Base-by-base conservation (phyloP, 2,888 invertebrate genomes). In the Perizoma flavofasciatum region DNA sequence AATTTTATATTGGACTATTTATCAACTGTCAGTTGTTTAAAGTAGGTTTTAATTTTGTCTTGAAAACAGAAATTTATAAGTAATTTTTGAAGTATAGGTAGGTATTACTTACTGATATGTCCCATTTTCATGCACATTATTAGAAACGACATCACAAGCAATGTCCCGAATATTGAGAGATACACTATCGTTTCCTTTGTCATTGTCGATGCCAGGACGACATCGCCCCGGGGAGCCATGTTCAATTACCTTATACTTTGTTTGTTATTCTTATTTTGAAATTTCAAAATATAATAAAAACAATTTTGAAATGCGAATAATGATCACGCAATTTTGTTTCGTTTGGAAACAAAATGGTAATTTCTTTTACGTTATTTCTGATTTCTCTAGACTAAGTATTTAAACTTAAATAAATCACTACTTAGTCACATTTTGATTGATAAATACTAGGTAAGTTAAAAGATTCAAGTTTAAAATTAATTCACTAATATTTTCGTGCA, bases 101-200 rank as follows among this genome's bases (percentile, higher is more conserved):
- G n/a, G n/a, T n/a, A n/a, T n/a, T n/a, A 73, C 61, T 69, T 81
- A 87, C 86, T 77, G 50, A 81, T 49, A 8, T 73, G 69, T 0
- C 74, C 65, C 58, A 85, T 69, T 69, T 83, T 86, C 37, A 82
- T 63, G 55, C 84, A 87, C 77, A 86, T 69, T n/a, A 85, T 73
- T 4, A 84, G 61, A 49, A 87, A 85, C 4, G 77, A 75, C 77
- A 85, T 82, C 1, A 81, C 22, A 34, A 87, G 53, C 0, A 85
- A 11, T 0, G 85, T 82, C 39, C 68, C 58, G 9, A 79, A 43
- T 6, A 79, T 61, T 0, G 76, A 72, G 4, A 80, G 32, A 22
- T 72, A 75, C 0, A 72, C 59, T 5, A 48, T 49, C 0, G 46
- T 46, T 32, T 44, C 56, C 0, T 58, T 47, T 49, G 57, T 37